A percentile compares a stretch with the other conserved stretches of the same genome.
Conservation (phyloP, 2,888 invertebrate species). For the Aradus depressus region DNA sequence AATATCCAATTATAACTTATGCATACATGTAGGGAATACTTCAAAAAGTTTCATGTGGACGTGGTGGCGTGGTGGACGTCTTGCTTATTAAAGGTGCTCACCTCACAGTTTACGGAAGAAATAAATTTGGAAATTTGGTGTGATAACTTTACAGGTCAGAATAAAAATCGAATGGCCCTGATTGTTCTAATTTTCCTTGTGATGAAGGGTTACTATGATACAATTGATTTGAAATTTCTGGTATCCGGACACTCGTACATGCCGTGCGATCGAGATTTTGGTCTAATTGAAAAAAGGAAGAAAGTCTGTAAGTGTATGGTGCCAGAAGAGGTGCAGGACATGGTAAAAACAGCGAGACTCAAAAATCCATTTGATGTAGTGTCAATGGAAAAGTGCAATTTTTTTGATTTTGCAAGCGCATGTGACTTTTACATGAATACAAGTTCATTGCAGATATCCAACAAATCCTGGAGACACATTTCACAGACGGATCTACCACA, state of each 20-base stretch:
- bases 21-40: slow-evolving; percentile 29
- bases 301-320: slow-evolving; percentile 19
- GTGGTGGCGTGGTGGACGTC: slow-evolving; percentile 30
- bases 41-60: slow-evolving; percentile 29
- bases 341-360: background rate
- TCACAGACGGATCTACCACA: too few species aligned
- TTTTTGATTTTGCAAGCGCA: background rate
- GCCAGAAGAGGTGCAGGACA: slow-evolving; percentile 12
- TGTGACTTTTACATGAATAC: too few species aligned
- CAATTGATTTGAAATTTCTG: slow-evolving; percentile 26
- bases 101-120: too few species aligned
- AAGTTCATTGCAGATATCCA: too few species aligned
- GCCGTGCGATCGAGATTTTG: slow-evolving; percentile 27
- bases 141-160: slow-evolving; percentile 30
- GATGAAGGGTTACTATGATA: slow-evolving; percentile 17
- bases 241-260: slow-evolving; percentile 27
- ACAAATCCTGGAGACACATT: too few species aligned
- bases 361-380: background rate
- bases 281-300: slow-evolving; percentile 26
- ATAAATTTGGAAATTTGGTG: slow-evolving; percentile 23
- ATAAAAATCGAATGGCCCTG: slow-evolving; percentile 33
- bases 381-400: background rate
- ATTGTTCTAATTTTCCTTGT: slow-evolving; percentile 32
- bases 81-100: too few species aligned
- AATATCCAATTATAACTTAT: slow-evolving; percentile 31